Evolutionary conservation across 2,797 vertebrate genomes (phyloP), one percentile per base, ranked within the genome.

Genomic region (Acrocephalus scirpaceus): DNA sequence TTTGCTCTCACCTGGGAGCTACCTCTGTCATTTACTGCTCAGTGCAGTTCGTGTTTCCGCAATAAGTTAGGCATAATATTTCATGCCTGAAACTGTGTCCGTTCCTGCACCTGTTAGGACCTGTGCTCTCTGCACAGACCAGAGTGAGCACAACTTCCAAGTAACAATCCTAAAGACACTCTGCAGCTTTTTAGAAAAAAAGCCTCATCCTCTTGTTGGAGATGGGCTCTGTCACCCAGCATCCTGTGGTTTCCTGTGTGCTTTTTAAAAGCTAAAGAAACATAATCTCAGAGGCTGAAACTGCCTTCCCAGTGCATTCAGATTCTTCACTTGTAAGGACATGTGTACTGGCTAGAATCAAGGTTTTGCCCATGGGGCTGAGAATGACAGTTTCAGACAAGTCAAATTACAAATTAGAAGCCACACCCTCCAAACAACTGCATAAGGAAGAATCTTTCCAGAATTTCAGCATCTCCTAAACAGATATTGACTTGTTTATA

Each of bases 321-420:
- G 60, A 76, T 88, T 91, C 58, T 73, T 76, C 53, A 11, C 94
- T 42, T 93, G 96, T 56, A 84, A 66, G 83, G 73, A 78, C 94
- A 78, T 4, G 92, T 70, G 62, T 21, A 17, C 56, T 12, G 66
- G 57, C 51, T 88, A 10, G 48, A 86, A 91, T 51, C 48, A n/a
- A 86, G 38, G 40, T 30, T 84, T 91, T 3, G 11, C 92, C 73
- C 1, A 18, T 22, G 17, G 79, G 88, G 82, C 47, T 90, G 48
- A 79, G 82, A 75, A 90, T 80, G 88, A 91, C 85, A 88, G 58
- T 48, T 88, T 77, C 66, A 85, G 73, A 53, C 3, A 5, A 82
- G 78, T 84, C 71, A 60, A 44, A 94, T 96, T 94, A 91, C 96
- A 64, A 8, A 60, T 29, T 53, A 77, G n/a, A 62, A 75, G 73